Conservation (phyloP, 2,888 invertebrate species). For the Ecliptopera silaceata region DNA sequence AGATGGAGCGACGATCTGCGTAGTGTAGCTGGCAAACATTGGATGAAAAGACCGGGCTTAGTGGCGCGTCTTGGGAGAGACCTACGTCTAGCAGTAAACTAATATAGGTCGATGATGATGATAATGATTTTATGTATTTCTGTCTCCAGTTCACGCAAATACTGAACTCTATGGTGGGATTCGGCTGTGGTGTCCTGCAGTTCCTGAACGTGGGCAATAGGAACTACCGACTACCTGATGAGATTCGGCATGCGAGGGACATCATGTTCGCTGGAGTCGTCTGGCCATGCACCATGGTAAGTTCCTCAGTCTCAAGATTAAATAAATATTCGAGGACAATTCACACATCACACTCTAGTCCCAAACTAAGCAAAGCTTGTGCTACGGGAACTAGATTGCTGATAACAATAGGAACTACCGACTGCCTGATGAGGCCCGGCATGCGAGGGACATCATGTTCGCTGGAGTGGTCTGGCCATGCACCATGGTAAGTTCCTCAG, state of each 20-base stretch:
- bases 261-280: conserved; percentile 28
- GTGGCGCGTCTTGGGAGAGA: too few relatives aligned
- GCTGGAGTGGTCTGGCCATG: conserved; percentile 32
- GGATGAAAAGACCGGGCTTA: too few relatives aligned
- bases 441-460: conserved; percentile 18
- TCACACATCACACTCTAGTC: too few relatives aligned
- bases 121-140: not conserved
- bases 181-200: conserved; percentile 24
- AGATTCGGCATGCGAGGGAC: conserved; percentile 6
- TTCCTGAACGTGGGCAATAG: conserved; percentile 18
- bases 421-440: conserved; percentile 3
- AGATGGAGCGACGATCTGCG: too few relatives aligned
- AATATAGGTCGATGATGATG: too few relatives aligned
- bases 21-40: too few relatives aligned
- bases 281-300: conserved; percentile 27
- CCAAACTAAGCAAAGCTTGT: too few relatives aligned
- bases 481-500: conserved; percentile 16
- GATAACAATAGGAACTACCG: conserved; percentile 7
- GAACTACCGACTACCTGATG: conserved; percentile 12
- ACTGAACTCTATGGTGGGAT: conserved; percentile 21
- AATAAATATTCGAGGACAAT: too few relatives aligned
- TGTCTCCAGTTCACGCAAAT: conserved; percentile 32
- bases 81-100: too few relatives aligned
- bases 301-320: not conserved
- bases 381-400: too few relatives aligned